Evolutionary conservation across 2,113 vertebrate genomes (phyloP), one percentile per base, ranked within the genome.

Genomic region (Picathartes gymnocephalus): DNA sequence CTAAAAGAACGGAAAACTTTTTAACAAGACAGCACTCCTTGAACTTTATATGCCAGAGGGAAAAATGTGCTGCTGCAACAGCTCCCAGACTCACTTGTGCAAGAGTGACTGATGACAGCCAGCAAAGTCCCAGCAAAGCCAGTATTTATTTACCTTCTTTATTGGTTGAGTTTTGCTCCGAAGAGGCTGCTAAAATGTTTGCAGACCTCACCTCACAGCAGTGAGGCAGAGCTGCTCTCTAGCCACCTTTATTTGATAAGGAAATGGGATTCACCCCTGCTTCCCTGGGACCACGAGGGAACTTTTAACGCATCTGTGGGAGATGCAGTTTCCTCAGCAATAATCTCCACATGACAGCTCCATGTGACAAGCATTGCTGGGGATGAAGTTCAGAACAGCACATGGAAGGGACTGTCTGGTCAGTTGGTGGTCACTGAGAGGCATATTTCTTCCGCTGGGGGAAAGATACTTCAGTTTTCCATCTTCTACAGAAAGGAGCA

Each of bases 51-150:
- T 0, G 5, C 88, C 60, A 86, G 70, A 62, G 51, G 42, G 57
- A 72, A 82, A 87, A 91, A 76, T n/a, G n/a, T 54, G 71, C 90
- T 70, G 74, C 87, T 69, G 81, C 77, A 87, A 70, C 54, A 84
- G n/a, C 39, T 90, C 40, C 45, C 13, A 11, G 61, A 68, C 37
- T 33, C 0, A 0, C 54, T 69, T 85, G 87, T 76, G 86, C 50
- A 73, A 82, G 42, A 90, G 69, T 1, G 0, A 83, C 78, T 42
- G 81, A 30, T 8, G 40, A 48, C 45, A 76, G 66, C 33, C 50
- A 74, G 61, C 81, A 65, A 81, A 57, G 40, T 4, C 25, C 21
- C 70, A 57, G 87, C 39, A 73, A 80, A 62, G 37, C 15, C 6
- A 13, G 6, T n/a, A 17, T 65, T 86, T 64, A 37, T 80, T 71